These are phyloP conservation scores for Eretmocerus hayati DNA, from an alignment of 2,888 invertebrate species.

Conservation along the genomic window DNA sequence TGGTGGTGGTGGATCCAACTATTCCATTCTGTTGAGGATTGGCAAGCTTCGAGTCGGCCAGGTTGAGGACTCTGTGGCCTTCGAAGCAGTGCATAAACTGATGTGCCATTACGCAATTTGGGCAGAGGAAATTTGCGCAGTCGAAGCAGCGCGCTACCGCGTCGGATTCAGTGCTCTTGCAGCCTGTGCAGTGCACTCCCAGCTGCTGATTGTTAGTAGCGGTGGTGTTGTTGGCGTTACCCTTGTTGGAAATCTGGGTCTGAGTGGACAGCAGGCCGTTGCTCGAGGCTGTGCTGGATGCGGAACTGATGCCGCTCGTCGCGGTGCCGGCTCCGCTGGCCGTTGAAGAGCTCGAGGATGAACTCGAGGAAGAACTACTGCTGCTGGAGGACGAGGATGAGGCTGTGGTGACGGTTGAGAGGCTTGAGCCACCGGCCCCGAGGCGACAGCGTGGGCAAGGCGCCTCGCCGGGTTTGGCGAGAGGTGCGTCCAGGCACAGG, in stretches of 20 bases:
- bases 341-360: background rate
- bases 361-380: slow-evolving; percentile 62
- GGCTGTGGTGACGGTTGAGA: slow-evolving; percentile 54
- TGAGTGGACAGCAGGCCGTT: slow-evolving; percentile 52
- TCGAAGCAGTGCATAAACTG: slow-evolving; percentile 99
- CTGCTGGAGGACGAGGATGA: slow-evolving; percentile 49
- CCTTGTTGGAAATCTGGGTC: background rate
- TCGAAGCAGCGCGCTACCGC: slow-evolving; percentile 95
- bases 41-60: slow-evolving; percentile 57
- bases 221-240: background rate
- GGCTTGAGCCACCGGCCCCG: background rate
- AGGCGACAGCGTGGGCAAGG: slow-evolving; percentile 46
- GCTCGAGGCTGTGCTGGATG: slow-evolving; percentile 58
- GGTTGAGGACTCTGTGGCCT: slow-evolving; percentile 81
- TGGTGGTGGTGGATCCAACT: too few relatives aligned
- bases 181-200: slow-evolving; percentile 82
- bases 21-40: background rate
- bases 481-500: slow-evolving; percentile 42
- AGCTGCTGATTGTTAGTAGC: slow-evolving; percentile 44
- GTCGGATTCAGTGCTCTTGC: slow-evolving; percentile 90
- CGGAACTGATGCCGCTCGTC: slow-evolving; percentile 52
- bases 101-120: slow-evolving; percentile 97
- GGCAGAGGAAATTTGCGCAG: slow-evolving; percentile 92
- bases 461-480: slow-evolving; percentile 42
- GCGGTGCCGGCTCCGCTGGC: slow-evolving; percentile 48